Evolutionary conservation across 2,888 invertebrate species (phyloP).

Genomic region (Corbicula japonica): DNA sequence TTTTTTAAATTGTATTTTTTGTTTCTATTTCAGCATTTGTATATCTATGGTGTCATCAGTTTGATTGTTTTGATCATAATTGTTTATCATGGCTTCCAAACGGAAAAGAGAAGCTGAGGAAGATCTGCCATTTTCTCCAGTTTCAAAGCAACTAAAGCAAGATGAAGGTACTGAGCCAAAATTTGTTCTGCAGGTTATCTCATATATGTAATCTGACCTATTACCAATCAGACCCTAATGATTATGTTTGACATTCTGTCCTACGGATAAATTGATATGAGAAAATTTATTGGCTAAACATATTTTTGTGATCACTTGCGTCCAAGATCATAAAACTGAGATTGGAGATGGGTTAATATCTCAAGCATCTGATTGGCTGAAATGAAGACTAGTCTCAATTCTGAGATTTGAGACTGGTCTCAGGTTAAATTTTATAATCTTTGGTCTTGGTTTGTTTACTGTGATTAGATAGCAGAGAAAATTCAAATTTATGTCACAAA

Average conservation of each 20-base stretch:
- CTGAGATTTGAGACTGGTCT: no score
- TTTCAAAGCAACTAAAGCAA: conserved; percentile 37
- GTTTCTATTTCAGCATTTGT: no score
- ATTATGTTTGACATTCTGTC: neutral
- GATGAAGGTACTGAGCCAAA: conserved; percentile 44
- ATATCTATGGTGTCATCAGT: neutral
- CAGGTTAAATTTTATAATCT: no score
- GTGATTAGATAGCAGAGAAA: no score
- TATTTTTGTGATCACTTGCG: no score
- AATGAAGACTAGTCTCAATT: no score
- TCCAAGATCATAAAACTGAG: no score
- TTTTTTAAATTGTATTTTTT: no score
- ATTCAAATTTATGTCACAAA: no score
- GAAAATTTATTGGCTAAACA: neutral
- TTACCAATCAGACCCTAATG: neutral
- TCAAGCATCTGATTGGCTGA: no score
- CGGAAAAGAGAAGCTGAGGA: conserved; percentile 49
- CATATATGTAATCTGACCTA: neutral
- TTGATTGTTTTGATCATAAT: neutral
- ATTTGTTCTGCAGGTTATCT: neutral
- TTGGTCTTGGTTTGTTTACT: no score
- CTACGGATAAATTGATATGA: neutral
- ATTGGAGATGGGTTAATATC: no score
- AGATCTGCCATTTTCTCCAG: conserved; percentile 35
- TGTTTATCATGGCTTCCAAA: conserved; percentile 48